Evolutionary conservation across 2,888 invertebrate species (phyloP).

Genomic region (Euplexia lucipara): DNA sequence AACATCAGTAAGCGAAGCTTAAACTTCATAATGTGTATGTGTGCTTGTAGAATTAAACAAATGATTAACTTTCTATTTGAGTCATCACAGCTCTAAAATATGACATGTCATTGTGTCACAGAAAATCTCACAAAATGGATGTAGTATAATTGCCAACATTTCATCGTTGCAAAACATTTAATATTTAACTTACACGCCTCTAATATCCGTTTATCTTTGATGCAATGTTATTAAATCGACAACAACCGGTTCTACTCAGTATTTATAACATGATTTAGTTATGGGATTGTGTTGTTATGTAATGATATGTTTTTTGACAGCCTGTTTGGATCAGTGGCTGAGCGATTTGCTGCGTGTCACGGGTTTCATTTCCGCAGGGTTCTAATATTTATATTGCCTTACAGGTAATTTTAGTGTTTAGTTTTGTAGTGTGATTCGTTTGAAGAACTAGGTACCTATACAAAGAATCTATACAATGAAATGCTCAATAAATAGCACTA

Average conservation of each 20-base stretch:
- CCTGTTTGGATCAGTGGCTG: no score
- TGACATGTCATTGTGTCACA: constrained; percentile 11
- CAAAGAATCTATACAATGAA: no score
- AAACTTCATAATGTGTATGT: no score
- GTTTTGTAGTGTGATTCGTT: no score
- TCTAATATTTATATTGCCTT: no score
- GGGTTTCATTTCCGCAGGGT: no score
- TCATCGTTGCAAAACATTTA: constrained; percentile 66
- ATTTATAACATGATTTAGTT: constrained; percentile 25
- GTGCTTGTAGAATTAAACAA: not conserved
- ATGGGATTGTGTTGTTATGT: constrained; percentile 14
- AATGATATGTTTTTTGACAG: not conserved
- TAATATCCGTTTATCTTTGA: constrained; percentile 69
- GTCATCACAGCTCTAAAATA: not conserved
- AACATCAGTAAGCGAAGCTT: no score
- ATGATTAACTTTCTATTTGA: not conserved
- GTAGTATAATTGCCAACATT: constrained; percentile 61
- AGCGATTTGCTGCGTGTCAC: no score
- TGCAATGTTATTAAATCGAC: constrained; percentile 63
- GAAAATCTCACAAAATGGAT: constrained; percentile 2
- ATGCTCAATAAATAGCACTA: no score
- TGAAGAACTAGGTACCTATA: no score
- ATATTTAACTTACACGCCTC: constrained; percentile 71
- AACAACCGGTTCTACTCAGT: constrained; percentile 41
- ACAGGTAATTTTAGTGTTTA: no score